These are phyloP conservation scores for Phthorimaea operculella DNA, from an alignment of 1,140 invertebrate genomes.

Conservation along the genomic window DNA sequence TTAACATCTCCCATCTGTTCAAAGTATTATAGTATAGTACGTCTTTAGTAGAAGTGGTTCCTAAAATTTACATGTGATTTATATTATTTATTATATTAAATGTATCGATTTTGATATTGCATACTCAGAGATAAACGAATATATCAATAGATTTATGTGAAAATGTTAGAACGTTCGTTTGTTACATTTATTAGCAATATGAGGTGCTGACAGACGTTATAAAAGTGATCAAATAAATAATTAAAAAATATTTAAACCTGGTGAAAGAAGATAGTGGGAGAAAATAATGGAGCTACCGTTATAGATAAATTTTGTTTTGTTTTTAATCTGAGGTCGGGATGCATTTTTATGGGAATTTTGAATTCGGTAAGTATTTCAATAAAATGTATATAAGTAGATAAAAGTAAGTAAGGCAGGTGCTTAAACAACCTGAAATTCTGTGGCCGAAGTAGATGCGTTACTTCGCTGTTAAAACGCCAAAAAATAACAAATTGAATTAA, in stretches of 20 bases:
- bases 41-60: slow-evolving; percentile 9
- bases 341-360: slow-evolving; percentile 47
- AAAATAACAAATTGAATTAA: no score
- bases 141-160: no score
- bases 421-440: no score
- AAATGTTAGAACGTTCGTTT: neutral
- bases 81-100: neutral
- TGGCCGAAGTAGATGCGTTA: no score
- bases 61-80: neutral
- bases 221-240: neutral
- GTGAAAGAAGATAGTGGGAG: neutral
- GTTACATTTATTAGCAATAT: neutral
- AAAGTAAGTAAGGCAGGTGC: no score
- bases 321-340: slow-evolving; percentile 46
- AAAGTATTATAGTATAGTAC: slow-evolving; percentile 18
- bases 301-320: slow-evolving; percentile 56
- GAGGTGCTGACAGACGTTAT: neutral
- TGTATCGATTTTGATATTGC: neutral
- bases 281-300: slow-evolving; percentile 52
- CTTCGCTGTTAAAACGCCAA: no score
- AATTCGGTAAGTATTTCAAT: slow-evolving; percentile 41
- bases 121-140: no score
- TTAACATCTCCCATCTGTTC: slow-evolving; percentile 23
- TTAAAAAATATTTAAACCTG: neutral
- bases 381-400: neutral